Conservation (phyloP, 2,113 vertebrate genomes). For the Hypomesus transpacificus region DNA sequence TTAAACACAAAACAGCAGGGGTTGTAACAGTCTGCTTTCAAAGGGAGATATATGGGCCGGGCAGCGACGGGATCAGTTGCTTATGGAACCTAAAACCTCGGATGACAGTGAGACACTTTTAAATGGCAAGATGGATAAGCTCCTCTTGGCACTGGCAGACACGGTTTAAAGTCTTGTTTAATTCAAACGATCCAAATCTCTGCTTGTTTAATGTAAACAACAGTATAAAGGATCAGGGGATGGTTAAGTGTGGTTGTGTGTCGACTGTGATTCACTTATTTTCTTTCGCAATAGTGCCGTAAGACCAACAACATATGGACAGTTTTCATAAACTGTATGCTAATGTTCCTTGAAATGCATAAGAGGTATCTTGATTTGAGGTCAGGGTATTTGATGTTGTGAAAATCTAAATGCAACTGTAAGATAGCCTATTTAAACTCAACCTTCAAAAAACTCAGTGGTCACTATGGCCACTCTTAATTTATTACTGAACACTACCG, state of each 20-base stretch:
- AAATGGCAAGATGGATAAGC: conserved; percentile 70
- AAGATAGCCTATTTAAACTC: no score
- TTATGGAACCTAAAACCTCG: conserved; percentile 73
- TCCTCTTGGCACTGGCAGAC: conserved; percentile 48
- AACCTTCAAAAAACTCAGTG: no score
- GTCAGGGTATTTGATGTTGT: no score
- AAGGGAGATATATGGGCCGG: conserved; percentile 58
- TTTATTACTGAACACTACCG: no score
- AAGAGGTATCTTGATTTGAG: no score
- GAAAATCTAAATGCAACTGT: no score
- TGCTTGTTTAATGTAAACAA: conserved; percentile 24
- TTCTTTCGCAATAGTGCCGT: no score
- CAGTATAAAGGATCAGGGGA: conserved; percentile 19
- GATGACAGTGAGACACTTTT: conserved; percentile 70
- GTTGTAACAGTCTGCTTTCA: conserved; percentile 59
- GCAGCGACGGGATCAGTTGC: conserved; percentile 63
- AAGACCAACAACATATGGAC: no score
- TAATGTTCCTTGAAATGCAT: no score
- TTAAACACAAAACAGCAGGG: conserved; percentile 71
- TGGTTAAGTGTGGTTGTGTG: neutral
- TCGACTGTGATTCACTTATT: no score
- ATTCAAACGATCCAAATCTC: conserved; percentile 63
- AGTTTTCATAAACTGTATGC: no score
- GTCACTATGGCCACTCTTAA: no score
- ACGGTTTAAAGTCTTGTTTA: conserved; percentile 57